phyloP scores from a whole-genome alignment of 2,113 vertebrate genomes.

The Oreochromis niloticus region DNA sequence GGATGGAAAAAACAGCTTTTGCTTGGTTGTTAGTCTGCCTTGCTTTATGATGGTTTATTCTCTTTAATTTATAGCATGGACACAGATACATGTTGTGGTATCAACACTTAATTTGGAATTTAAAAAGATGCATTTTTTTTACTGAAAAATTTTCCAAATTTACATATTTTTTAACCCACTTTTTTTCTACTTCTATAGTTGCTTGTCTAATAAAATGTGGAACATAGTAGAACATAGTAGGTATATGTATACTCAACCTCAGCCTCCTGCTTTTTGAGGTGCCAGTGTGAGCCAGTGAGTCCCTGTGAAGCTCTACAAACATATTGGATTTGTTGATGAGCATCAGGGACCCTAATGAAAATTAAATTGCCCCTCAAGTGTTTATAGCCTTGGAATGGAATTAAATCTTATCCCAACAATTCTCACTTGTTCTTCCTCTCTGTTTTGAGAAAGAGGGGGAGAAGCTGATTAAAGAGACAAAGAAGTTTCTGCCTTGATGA shows the following conservation, averaged over 20 bases:
- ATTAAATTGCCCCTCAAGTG: constrained; percentile 20
- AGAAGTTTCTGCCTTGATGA: constrained; percentile 18
- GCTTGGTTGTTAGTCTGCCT: neutral
- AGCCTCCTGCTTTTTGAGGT: neutral
- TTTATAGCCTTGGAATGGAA: constrained; percentile 16
- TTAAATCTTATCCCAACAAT: constrained; percentile 13
- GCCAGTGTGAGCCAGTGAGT: neutral
- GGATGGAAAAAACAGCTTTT: neutral
- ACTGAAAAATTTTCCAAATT: neutral
- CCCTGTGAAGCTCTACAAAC: neutral
- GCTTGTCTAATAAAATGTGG: neutral
- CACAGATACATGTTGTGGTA: neutral
- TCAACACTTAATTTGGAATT: neutral
- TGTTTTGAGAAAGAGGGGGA: neutral
- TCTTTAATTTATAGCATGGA: neutral
- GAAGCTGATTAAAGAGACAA: constrained; percentile 35
- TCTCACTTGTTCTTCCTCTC: neutral
- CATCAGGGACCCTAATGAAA: constrained; percentile 21
- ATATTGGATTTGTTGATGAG: constrained; percentile 26
- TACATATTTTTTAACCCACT: neutral
- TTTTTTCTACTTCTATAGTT: neutral
- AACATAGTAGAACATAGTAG: neutral
- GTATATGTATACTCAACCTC: neutral
- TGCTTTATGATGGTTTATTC: neutral
- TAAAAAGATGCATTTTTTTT: neutral